Conservation (phyloP, 2,113 vertebrate genomes). For the Aldabrachelys gigantea region DNA sequence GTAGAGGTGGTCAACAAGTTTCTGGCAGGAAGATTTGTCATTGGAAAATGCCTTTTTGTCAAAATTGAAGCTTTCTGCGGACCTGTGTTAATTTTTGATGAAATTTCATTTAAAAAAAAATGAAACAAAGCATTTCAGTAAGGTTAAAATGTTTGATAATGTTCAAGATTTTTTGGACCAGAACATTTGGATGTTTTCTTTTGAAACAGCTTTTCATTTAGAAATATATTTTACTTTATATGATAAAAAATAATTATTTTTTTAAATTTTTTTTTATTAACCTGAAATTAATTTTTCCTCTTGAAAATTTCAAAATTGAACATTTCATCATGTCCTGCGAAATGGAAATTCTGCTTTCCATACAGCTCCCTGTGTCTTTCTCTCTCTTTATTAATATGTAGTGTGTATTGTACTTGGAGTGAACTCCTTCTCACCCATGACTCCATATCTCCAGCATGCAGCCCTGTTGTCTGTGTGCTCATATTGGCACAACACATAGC, state of each 20-base stretch:
- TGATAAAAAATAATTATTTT: background rate
- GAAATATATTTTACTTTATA: background rate
- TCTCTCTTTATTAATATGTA: background rate
- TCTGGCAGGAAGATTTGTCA: slow-evolving; percentile 51
- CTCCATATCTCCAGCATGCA: slow-evolving; percentile 50
- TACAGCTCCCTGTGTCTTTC: fast-evolving
- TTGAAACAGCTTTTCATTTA: background rate
- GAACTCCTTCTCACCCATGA: background rate
- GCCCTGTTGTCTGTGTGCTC: slow-evolving; percentile 39
- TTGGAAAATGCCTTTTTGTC: slow-evolving; percentile 27
- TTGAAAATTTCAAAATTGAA: background rate
- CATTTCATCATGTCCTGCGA: background rate
- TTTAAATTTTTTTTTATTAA: background rate
- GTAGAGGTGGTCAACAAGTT: slow-evolving; percentile 18
- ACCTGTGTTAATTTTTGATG: slow-evolving; percentile 56
- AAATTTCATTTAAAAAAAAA: slow-evolving; percentile 64
- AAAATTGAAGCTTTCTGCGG: slow-evolving; percentile 28
- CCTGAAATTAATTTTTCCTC: fast-evolving
- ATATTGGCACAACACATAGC: background rate
- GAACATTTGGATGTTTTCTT: slow-evolving; percentile 21
- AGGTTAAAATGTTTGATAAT: slow-evolving; percentile 37
- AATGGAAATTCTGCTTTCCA: background rate
- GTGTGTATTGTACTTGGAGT: background rate
- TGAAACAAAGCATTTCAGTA: slow-evolving; percentile 58
- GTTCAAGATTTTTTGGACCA: background rate